Percentiles rank a stretch among this genome's conserved stretches.
phyloP scores from a whole-genome alignment of 2,888 invertebrate genomes.

The Pandemis cinnamomeana region DNA sequence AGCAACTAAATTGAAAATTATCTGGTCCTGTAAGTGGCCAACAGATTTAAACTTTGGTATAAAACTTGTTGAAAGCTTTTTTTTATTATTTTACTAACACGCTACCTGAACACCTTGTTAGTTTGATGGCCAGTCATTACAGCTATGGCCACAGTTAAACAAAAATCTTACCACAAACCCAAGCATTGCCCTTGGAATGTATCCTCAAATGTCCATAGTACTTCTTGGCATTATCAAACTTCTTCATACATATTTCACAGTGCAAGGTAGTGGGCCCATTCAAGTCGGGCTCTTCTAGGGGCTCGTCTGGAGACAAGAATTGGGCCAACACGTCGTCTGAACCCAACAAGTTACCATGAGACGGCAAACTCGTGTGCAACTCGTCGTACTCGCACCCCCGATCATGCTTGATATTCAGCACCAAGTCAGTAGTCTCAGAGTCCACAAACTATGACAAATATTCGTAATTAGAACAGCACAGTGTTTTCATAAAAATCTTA shows the following conservation, averaged over 20 bases:
- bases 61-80: no score
- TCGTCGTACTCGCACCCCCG: constrained; percentile 65
- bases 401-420: constrained; percentile 55
- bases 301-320: constrained; percentile 73
- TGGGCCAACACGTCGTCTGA: constrained; percentile 75
- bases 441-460: constrained; percentile 67
- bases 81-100: no score
- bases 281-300: constrained; percentile 74
- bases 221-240: constrained; percentile 78
- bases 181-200: constrained; percentile 76
- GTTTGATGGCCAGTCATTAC: no score
- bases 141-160: not conserved
- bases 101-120: no score
- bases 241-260: constrained; percentile 77
- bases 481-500: constrained; percentile 14
- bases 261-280: constrained; percentile 76
- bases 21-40: no score
- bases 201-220: constrained; percentile 79
- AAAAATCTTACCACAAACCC: constrained; percentile 71
- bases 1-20: no score
- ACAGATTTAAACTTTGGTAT: no score
- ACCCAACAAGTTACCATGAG: constrained; percentile 61
- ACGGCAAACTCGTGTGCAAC: constrained; percentile 58
- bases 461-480: constrained; percentile 12
- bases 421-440: constrained; percentile 62